Evolutionary conservation across 2,888 invertebrate genomes (phyloP).

Genomic region (Pediacus dermestoides): DNA sequence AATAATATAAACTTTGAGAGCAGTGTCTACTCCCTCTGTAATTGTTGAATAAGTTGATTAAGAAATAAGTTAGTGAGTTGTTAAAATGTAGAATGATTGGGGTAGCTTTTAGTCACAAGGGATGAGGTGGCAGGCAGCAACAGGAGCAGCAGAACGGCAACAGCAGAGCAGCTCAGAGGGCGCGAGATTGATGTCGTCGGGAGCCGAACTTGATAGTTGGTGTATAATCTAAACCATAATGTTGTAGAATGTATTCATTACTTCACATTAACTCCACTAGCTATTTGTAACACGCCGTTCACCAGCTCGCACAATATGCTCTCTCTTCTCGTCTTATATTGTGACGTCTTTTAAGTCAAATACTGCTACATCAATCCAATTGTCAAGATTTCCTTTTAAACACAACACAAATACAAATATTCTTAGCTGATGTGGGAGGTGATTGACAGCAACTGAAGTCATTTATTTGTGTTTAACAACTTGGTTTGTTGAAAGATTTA

Average conservation of each 20-base stretch:
- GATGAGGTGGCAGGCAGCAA: constrained; percentile 19
- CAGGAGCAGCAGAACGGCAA: constrained; percentile 14
- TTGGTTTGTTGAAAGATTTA: too few species aligned
- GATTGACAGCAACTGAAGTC: too few species aligned
- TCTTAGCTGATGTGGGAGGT: too few species aligned
- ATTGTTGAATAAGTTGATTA: too few species aligned
- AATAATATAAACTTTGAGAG: too few species aligned
- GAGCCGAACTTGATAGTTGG: constrained; percentile 50
- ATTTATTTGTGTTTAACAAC: too few species aligned
- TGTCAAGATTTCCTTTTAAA: too few species aligned
- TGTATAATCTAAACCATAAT: constrained; percentile 52
- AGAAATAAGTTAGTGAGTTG: constrained; percentile 13
- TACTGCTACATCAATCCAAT: too few species aligned
- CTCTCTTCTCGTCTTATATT: constrained; percentile 1
- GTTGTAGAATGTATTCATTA: constrained; percentile 52
- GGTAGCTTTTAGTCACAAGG: constrained; percentile 16
- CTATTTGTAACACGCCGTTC: constrained; percentile 43
- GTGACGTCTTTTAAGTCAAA: too few species aligned
- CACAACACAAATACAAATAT: too few species aligned
- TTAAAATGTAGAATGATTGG: constrained; percentile 21
- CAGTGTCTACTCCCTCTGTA: too few species aligned
- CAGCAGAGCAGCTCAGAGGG: constrained; percentile 32
- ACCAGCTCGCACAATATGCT: constrained; percentile 8
- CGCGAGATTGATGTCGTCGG: constrained; percentile 49
- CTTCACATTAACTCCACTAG: constrained; percentile 47